phyloP scores from a whole-genome alignment of 2,888 invertebrate genomes.

The Glomeris marginata region DNA sequence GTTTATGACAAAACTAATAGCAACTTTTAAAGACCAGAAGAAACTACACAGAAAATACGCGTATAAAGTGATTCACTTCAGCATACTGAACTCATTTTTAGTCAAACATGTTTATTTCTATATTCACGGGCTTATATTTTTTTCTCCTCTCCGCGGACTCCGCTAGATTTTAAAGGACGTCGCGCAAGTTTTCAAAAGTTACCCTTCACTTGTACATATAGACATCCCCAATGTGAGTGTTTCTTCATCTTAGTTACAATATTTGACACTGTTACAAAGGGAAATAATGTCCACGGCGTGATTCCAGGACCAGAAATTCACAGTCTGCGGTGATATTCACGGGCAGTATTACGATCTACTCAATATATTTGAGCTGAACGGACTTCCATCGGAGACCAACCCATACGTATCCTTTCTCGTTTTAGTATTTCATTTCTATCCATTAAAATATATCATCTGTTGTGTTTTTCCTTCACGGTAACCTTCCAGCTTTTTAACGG shows the following conservation, averaged over 20 bases:
- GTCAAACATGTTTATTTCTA: background rate
- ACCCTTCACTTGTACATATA: conserved; percentile 81
- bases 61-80: conserved; percentile 81
- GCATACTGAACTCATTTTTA: too few relatives aligned
- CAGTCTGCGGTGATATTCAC: conserved; percentile 97
- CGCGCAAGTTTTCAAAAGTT: conserved; percentile 63
- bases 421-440: conserved; percentile 3
- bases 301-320: conserved; percentile 63
- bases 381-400: conserved; percentile 85
- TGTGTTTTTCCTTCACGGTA: conserved; percentile 19
- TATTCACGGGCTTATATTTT: too few relatives aligned
- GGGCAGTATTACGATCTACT: conserved; percentile 97
- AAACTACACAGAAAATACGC: conserved; percentile 94
- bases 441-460: background rate
- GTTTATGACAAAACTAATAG: conserved; percentile 80
- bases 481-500: conserved; percentile 73
- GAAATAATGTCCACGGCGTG: background rate
- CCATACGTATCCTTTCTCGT: conserved; percentile 60
- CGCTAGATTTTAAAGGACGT: conserved; percentile 80
- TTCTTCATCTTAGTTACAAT: background rate
- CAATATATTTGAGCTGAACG: conserved; percentile 94
- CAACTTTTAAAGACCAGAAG: conserved; percentile 76
- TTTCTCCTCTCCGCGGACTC: too few relatives aligned
- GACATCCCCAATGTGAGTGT: conserved; percentile 49
- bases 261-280: background rate